Evolutionary conservation across 2,797 vertebrate genomes (phyloP).

Genomic region (Poecilia velifera): DNA sequence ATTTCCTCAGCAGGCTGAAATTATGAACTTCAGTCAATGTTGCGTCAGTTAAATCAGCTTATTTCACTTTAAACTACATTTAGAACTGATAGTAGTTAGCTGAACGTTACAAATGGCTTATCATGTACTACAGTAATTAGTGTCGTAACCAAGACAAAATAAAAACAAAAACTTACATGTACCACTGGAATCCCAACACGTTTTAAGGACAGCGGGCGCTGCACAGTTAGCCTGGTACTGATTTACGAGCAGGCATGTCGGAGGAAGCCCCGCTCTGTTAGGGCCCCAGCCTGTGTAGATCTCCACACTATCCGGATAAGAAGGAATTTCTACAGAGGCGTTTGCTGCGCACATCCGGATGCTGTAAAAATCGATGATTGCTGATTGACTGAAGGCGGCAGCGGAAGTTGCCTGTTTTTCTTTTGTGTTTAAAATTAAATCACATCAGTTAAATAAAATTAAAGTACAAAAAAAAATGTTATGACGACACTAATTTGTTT

Average conservation of each 20-base stretch:
- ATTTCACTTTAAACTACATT: not conserved
- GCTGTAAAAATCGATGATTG: conserved; percentile 22
- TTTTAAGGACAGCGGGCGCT: conserved; percentile 27
- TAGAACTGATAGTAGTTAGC: not conserved
- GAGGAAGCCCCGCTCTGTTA: not conserved
- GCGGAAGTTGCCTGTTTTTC: conserved; percentile 37
- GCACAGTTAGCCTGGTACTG: not conserved
- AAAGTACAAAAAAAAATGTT: accelerated
- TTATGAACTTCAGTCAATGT: not conserved
- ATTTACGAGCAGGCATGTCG: conserved; percentile 40
- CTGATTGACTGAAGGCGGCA: not conserved
- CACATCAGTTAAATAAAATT: not conserved
- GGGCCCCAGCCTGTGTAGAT: not conserved
- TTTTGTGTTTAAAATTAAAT: not conserved
- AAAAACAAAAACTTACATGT: conserved; percentile 66
- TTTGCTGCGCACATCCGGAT: accelerated
- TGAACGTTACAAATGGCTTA: accelerated
- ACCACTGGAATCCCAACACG: conserved; percentile 49
- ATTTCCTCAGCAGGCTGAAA: not conserved
- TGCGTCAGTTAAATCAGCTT: conserved; percentile 10
- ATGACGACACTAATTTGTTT: too few relatives aligned
- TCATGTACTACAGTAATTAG: not conserved
- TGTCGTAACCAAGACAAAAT: not conserved
- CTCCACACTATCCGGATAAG: not conserved
- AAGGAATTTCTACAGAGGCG: accelerated